phyloP scores from a whole-genome alignment of 2,797 vertebrate species.

The Ctenosaura bakeri region DNA sequence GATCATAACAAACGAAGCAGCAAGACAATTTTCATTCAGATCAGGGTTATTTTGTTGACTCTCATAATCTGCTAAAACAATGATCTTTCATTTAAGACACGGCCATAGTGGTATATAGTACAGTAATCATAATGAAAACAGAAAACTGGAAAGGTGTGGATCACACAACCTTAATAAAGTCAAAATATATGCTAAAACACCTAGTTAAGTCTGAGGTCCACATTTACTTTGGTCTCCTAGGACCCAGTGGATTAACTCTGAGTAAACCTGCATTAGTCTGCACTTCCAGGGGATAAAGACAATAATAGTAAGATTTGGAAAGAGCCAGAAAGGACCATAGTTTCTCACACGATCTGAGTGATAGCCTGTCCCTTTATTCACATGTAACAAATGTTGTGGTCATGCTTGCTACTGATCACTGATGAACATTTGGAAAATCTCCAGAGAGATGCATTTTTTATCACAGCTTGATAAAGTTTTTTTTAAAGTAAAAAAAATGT shows the following conservation, averaged over 20 bases:
- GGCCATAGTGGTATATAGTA: neutral
- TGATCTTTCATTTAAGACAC: neutral
- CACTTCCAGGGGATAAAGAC: neutral
- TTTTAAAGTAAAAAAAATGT: neutral
- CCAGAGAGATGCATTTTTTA: too few species aligned
- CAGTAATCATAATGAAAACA: neutral
- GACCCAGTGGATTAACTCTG: neutral
- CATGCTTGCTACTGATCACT: neutral
- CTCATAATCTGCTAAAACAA: too few species aligned
- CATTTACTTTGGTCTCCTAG: neutral
- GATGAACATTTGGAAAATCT: neutral
- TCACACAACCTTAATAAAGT: neutral
- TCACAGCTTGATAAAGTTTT: too few species aligned
- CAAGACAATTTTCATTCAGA: neutral
- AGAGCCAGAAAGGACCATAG: neutral
- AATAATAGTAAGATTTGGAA: neutral
- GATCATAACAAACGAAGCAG: constrained; percentile 11
- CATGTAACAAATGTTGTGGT: neutral
- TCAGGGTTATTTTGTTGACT: neutral
- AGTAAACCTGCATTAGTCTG: neutral
- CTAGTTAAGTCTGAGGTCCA: neutral
- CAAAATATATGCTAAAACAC: neutral
- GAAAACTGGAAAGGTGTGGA: neutral
- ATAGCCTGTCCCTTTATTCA: neutral
- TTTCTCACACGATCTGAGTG: neutral